Evolutionary conservation across 2,797 vertebrate species (phyloP).

Genomic region (Xenops minutus): DNA sequence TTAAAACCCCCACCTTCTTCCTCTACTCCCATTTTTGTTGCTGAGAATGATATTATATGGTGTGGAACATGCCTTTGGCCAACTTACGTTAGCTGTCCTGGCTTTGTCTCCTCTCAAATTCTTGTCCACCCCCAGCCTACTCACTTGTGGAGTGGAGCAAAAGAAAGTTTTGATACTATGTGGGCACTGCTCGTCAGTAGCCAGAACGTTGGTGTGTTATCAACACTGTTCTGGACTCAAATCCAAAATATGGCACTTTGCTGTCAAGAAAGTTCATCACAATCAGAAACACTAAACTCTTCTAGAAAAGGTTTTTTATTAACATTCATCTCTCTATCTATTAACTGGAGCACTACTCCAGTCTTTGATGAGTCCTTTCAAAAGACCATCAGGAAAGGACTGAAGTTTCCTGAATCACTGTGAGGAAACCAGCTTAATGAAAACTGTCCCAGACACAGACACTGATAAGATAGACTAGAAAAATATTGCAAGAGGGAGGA

Average conservation of each 20-base stretch:
- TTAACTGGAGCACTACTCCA: neutral
- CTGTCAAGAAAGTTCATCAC: neutral
- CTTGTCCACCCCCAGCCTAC: neutral
- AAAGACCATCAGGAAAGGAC: neutral
- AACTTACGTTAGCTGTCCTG: neutral
- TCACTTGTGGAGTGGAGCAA: neutral
- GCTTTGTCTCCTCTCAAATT: neutral
- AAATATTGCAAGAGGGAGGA: neutral
- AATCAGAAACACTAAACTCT: neutral
- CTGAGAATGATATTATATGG: neutral
- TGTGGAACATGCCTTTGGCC: neutral
- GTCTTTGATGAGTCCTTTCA: neutral
- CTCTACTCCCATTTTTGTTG: neutral
- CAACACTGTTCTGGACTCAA: neutral
- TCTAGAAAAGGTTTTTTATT: neutral
- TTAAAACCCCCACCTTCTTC: neutral
- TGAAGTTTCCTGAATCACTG: neutral
- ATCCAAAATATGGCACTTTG: neutral
- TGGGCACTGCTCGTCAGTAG: neutral
- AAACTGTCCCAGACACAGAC: neutral
- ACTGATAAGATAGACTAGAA: neutral
- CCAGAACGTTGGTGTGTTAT: neutral
- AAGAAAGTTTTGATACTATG: neutral
- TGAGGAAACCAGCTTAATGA: neutral
- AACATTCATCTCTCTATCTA: neutral